Percentiles rank a stretch among this genome's conserved stretches.
Conservation (phyloP, 2,888 invertebrate species). For the Unio pictorum region DNA sequence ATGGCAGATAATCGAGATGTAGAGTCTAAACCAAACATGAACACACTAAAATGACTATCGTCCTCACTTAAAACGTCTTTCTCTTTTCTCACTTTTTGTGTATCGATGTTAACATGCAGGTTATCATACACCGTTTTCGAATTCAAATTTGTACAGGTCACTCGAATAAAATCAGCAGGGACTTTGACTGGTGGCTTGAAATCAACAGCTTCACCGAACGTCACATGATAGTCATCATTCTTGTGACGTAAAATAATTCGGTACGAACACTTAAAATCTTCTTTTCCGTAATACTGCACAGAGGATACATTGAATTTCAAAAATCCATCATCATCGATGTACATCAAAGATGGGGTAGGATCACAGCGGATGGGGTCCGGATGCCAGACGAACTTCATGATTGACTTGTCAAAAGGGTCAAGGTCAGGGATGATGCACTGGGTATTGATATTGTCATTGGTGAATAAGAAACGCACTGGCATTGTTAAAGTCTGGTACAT, state of each 20-base stretch:
- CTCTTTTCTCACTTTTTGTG: slow-evolving; percentile 1
- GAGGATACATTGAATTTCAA: slow-evolving; percentile 30
- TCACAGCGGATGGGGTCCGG: slow-evolving; percentile 39
- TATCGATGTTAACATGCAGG: slow-evolving; percentile 33
- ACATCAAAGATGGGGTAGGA: slow-evolving; percentile 26
- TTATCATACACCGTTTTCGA: slow-evolving; percentile 25
- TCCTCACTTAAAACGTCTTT: slow-evolving; percentile 8
- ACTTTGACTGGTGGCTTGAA: slow-evolving; percentile 25
- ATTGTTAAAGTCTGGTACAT: slow-evolving; percentile 23
- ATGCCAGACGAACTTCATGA: slow-evolving; percentile 41
- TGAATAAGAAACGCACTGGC: slow-evolving; percentile 33
- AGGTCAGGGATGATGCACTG: slow-evolving; percentile 39
- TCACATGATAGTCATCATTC: slow-evolving; percentile 32
- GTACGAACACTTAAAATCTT: slow-evolving; percentile 24
- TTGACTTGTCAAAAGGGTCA: slow-evolving; percentile 40
- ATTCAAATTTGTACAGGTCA: slow-evolving; percentile 25
- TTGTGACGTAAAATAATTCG: slow-evolving; percentile 19
- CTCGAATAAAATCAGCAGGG: slow-evolving; percentile 35
- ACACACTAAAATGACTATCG: slow-evolving; percentile 1
- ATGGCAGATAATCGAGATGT: slow-evolving; percentile 42
- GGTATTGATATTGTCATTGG: slow-evolving; percentile 28
- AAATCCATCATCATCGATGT: slow-evolving; percentile 27
- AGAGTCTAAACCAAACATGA: slow-evolving; percentile 45
- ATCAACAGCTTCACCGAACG: slow-evolving; percentile 23
- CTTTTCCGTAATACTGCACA: slow-evolving; percentile 5